These are phyloP conservation scores for Monomorium pharaonis DNA, from an alignment of 1,140 invertebrate species.

Conservation along the genomic window DNA sequence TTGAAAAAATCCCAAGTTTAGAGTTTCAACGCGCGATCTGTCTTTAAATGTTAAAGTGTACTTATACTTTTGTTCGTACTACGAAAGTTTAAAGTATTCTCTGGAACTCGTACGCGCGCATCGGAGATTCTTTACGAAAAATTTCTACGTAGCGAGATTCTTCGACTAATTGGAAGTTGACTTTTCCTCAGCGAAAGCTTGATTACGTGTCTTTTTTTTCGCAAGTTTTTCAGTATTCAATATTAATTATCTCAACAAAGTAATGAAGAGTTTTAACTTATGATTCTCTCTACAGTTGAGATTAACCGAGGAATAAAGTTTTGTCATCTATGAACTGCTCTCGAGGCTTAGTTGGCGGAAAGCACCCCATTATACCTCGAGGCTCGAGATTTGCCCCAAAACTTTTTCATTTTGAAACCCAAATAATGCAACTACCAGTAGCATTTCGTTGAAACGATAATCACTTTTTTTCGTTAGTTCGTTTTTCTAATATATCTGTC, in stretches of 20 bases:
- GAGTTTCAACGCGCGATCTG: background rate
- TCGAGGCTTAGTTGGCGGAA: constrained; percentile 32
- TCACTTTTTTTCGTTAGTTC: background rate
- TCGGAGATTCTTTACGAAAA: background rate
- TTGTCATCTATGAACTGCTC: constrained; percentile 41
- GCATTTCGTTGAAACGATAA: background rate
- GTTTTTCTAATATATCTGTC: background rate
- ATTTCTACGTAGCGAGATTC: background rate
- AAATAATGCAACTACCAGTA: background rate
- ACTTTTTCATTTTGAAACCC: background rate
- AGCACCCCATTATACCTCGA: constrained; percentile 4
- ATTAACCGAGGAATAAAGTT: constrained; percentile 51
- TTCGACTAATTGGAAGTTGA: background rate
- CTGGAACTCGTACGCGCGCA: background rate
- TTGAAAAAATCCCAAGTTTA: background rate
- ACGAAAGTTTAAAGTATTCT: constrained; percentile 1
- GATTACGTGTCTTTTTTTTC: background rate
- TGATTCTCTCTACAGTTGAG: constrained; percentile 27
- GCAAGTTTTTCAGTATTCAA: constrained; percentile 19
- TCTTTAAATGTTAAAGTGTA: background rate
- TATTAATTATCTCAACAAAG: constrained; percentile 46
- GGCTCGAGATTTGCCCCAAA: background rate
- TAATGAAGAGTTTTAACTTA: constrained; percentile 50
- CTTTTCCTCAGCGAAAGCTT: constrained; percentile 8
- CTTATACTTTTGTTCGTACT: background rate